Base-by-base conservation (phyloP, 2,888 invertebrate species). In the Galerucella pusilla region DNA sequence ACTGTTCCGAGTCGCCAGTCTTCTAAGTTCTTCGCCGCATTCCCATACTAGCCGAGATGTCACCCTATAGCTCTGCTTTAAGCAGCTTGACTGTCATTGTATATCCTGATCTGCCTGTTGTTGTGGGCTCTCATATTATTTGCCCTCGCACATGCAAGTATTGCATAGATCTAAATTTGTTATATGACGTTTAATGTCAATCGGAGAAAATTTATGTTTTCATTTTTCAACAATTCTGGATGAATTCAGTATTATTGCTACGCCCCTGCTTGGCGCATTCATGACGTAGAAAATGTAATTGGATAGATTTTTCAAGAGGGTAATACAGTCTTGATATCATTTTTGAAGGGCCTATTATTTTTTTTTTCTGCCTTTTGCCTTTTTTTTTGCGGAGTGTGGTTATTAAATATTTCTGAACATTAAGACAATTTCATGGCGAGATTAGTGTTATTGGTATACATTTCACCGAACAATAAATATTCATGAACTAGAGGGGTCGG, bases 401-500 rank as follows among this genome's bases (percentile, higher is more conserved):
- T 71, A 71, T 71, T 71, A 65, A 71, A 71, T 71, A 71, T 71
- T 71, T 71, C 66, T 57, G 52, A 45, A 71, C 45, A 71, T 71
- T 71, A 71, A 65, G 65, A 71, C 59, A 71, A 71, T 71, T 71
- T 65, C 20, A 28, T 12, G n/a, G 65, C 45, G n/a, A 20, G 71
- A 59, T 65, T 71, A 71, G 71, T 71, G 71, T 65, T 65, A 71
- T 71, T 71, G 49, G 54, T 68, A 12, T 49, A 49, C 20, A 57
- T 57, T 57, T 20, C 57, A 57, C 16, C 16, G 16, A 57, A 20
- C n/a, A 7, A 57, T 57, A 57, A 6, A 57, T 57, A 57, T 57
- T 57, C 57, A 10, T 20, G 57, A 57, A 35, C 35, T 1, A 6
- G 20, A 16, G 57, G 20, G 16, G 20, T 10, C 10, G 16, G 9